Percentiles rank a stretch among this genome's conserved stretches.
Conservation (phyloP, 2,797 vertebrate species). For the Serranus cabrilla region DNA sequence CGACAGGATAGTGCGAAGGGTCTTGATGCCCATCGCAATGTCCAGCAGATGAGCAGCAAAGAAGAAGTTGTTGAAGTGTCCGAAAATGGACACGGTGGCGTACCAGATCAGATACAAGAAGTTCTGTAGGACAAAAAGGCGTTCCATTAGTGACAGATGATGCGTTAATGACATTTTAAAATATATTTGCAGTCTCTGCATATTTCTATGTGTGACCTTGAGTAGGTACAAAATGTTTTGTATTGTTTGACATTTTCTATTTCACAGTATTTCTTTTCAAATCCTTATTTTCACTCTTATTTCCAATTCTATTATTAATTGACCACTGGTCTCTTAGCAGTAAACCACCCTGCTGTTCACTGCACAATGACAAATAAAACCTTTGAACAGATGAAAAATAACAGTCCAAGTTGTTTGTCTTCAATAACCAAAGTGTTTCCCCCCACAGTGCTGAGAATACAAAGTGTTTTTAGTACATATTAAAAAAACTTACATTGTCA, state of each 20-base stretch:
- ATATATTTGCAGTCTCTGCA: background rate
- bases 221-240: background rate
- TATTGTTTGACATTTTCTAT: too few relatives aligned
- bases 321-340: background rate
- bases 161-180: background rate
- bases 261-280: too few relatives aligned
- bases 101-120: constrained; percentile 99
- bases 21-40: constrained; percentile 99
- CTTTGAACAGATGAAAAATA: too few relatives aligned
- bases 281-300: too few relatives aligned
- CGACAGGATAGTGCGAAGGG: constrained; percentile 95
- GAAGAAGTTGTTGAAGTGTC: constrained; percentile 99
- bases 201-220: background rate
- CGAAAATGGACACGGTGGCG: constrained; percentile 95
- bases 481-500: constrained; percentile 92
- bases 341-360: background rate
- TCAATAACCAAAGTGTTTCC: background rate
- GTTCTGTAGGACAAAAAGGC: constrained; percentile 79
- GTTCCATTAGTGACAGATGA: background rate
- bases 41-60: constrained; percentile 98
- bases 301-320: too few relatives aligned
- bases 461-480: background rate
- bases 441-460: background rate
- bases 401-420: background rate
- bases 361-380: background rate